Percentiles rank a stretch among this genome's conserved stretches.
Evolutionary conservation across 2,888 invertebrate genomes (phyloP).

Genomic region (Pedicia rivosa): DNA sequence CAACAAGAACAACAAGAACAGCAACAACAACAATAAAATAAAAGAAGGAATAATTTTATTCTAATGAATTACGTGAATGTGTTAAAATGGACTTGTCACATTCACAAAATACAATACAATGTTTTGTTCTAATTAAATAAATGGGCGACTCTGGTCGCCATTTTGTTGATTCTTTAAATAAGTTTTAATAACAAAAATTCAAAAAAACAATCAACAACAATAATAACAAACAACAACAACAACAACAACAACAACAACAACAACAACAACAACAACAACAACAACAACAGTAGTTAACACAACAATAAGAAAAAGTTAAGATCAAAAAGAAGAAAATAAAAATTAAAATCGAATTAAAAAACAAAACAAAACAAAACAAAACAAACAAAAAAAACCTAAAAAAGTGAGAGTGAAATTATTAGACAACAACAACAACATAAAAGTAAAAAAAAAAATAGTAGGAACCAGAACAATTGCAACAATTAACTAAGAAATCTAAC

Average conservation of each 20-base stretch:
- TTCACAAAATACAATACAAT: too few relatives aligned
- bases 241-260: conserved; percentile 23
- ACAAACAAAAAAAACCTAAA: conserved; percentile 9
- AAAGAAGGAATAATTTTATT: too few relatives aligned
- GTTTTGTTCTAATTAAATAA: too few relatives aligned
- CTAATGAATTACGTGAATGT: too few relatives aligned
- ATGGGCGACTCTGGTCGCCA: conserved; percentile 5
- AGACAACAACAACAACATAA: conserved; percentile 8
- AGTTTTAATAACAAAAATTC: conserved; percentile 2
- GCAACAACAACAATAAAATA: too few relatives aligned
- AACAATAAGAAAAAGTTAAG: conserved; percentile 9
- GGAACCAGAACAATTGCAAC: too few relatives aligned
- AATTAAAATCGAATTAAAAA: too few relatives aligned
- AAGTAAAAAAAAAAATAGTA: too few relatives aligned
- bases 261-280: conserved; percentile 21
- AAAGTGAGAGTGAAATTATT: neutral
- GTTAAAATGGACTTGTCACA: too few relatives aligned
- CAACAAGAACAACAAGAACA: too few relatives aligned
- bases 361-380: conserved; percentile 8
- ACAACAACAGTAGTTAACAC: conserved; percentile 12
- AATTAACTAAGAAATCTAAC: too few relatives aligned
- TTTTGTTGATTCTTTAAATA: neutral
- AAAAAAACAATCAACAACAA: conserved; percentile 24
- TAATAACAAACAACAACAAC: conserved; percentile 28
- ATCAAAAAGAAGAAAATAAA: conserved; percentile 18